phyloP scores from a whole-genome alignment of 2,797 vertebrate species.

The Nothura maculosa region DNA sequence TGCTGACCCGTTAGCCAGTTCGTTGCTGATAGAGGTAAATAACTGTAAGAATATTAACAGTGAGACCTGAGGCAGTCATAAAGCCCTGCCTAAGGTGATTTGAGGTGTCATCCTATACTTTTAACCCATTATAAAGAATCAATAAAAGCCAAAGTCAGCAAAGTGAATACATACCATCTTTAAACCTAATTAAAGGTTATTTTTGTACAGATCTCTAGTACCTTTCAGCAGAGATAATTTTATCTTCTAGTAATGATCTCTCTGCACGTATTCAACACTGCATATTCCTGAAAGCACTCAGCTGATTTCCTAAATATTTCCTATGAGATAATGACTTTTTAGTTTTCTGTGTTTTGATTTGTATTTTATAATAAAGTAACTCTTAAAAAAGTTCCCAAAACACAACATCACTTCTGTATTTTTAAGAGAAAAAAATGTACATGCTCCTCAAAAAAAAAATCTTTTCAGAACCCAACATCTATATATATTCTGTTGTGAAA shows the following conservation, averaged over 20 bases:
- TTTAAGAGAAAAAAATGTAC: rapidly evolving
- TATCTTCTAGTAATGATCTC: conserved; percentile 9
- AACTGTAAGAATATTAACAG: conserved; percentile 36
- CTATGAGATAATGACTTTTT: conserved; percentile 23
- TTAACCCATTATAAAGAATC: conserved; percentile 63
- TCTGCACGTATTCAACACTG: neutral
- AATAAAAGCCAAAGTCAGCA: conserved; percentile 60
- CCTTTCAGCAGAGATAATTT: conserved; percentile 33
- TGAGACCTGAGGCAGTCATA: conserved; percentile 17
- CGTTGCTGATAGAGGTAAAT: conserved; percentile 30
- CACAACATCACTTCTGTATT: neutral
- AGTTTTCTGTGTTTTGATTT: conserved; percentile 51
- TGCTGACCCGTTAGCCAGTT: conserved; percentile 41
- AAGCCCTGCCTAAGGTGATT: conserved; percentile 4
- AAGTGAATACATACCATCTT: conserved; percentile 40
- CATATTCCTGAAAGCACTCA: neutral
- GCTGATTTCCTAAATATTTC: conserved; percentile 18
- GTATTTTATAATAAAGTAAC: conserved; percentile 51
- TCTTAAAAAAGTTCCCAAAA: conserved; percentile 32
- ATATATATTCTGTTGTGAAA: conserved; percentile 44
- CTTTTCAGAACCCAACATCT: neutral
- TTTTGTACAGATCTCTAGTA: conserved; percentile 31
- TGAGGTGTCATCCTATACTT: conserved; percentile 32
- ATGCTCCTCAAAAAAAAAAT: neutral
- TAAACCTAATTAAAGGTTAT: conserved; percentile 62